Evolutionary conservation across 2,113 vertebrate genomes (phyloP).

Genomic region (Notarius lentiginosus): DNA sequence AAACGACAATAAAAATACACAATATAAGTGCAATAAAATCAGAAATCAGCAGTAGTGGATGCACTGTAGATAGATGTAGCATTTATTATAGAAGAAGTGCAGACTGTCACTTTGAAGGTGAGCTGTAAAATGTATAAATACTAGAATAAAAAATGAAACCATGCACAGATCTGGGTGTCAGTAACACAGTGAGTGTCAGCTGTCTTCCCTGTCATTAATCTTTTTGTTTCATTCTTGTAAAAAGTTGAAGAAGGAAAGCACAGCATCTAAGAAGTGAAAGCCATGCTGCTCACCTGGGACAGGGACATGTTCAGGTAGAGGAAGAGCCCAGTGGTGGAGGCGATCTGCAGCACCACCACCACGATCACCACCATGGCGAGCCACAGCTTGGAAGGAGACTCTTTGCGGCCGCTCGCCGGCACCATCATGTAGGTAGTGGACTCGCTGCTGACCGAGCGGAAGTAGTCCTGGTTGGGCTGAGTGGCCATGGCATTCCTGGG

Average conservation of each 20-base stretch:
- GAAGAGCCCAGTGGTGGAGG: constrained; percentile 78
- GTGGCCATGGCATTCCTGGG: constrained; percentile 78
- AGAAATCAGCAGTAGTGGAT: too few species aligned
- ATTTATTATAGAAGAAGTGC: too few species aligned
- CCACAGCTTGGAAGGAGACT: constrained; percentile 71
- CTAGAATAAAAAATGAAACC: background rate
- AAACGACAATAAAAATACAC: too few species aligned
- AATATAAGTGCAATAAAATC: too few species aligned
- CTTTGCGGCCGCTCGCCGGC: constrained; percentile 67
- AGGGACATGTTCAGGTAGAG: constrained; percentile 81
- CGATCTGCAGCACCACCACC: constrained; percentile 78
- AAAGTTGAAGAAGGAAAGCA: too few species aligned
- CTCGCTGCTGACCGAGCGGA: constrained; percentile 79
- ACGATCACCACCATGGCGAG: constrained; percentile 78
- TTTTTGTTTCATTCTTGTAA: background rate
- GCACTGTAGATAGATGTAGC: too few species aligned
- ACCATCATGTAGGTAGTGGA: constrained; percentile 82
- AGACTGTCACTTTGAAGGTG: background rate
- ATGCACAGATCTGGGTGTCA: background rate
- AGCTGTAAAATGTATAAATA: background rate
- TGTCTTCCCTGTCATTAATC: too few species aligned
- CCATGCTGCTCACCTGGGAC: constrained; percentile 68
- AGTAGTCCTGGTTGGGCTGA: constrained; percentile 78
- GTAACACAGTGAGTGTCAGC: background rate
- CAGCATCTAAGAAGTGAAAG: too few species aligned